phyloP scores from a whole-genome alignment of 2,888 invertebrate genomes.

The Rhaphigaster nebulosa region DNA sequence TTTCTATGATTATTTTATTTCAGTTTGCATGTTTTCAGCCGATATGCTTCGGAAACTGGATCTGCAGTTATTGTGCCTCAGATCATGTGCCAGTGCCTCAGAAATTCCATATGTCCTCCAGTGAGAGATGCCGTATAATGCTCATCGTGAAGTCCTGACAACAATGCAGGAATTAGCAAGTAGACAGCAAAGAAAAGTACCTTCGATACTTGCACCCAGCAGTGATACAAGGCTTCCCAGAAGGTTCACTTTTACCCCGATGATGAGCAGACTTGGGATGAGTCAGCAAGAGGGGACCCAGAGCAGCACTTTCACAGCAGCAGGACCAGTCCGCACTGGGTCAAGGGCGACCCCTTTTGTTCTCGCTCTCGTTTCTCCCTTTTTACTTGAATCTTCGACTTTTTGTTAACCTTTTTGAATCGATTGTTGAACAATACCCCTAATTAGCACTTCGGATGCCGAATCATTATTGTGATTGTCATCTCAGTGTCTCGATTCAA shows the following conservation, averaged over 20 bases:
- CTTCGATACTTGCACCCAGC: not conserved
- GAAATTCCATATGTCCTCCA: not conserved
- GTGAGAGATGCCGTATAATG: not conserved
- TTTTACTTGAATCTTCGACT: not conserved
- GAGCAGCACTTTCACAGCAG: conserved; percentile 6
- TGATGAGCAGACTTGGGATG: conserved; percentile 14
- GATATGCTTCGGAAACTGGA: too few relatives aligned
- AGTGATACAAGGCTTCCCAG: not conserved
- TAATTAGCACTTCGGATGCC: not conserved
- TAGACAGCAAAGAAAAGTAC: not conserved
- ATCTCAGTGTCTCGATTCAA: not conserved
- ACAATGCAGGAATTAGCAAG: not conserved
- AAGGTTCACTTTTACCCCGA: not conserved
- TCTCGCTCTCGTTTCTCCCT: conserved; percentile 6
- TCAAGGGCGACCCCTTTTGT: conserved; percentile 8
- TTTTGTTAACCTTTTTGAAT: not conserved
- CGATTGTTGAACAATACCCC: not conserved
- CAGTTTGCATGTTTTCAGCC: not conserved
- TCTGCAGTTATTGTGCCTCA: not conserved
- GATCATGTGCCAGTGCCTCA: not conserved
- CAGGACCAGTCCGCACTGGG: conserved; percentile 27
- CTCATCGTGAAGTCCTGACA: not conserved
- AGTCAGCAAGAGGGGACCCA: not conserved
- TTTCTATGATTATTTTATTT: not conserved
- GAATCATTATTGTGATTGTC: not conserved